Evolutionary conservation across 2,113 vertebrate species (phyloP).

Genomic region (Motacilla alba): DNA sequence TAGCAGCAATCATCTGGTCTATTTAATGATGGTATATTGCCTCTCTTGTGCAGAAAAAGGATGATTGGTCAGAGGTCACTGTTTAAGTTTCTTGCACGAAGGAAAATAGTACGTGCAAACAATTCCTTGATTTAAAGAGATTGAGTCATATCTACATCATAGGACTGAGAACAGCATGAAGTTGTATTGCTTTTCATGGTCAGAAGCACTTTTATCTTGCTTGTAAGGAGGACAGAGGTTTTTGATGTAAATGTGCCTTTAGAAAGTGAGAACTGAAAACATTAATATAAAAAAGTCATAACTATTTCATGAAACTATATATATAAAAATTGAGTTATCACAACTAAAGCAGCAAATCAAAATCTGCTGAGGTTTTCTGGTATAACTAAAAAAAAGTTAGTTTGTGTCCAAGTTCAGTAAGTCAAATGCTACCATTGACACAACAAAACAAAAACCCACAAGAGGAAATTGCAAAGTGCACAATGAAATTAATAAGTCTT

Average conservation of each 20-base stretch:
- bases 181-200: background rate
- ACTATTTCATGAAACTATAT: constrained; percentile 75
- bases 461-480: constrained; percentile 80
- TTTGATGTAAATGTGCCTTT: constrained; percentile 73
- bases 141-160: background rate
- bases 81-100: background rate
- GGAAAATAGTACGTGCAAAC: background rate
- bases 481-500: constrained; percentile 77
- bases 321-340: constrained; percentile 74
- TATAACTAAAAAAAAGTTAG: constrained; percentile 74
- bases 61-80: constrained; percentile 39
- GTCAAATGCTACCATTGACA: constrained; percentile 75
- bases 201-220: constrained; percentile 12
- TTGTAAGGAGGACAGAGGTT: constrained; percentile 32
- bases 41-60: constrained; percentile 2
- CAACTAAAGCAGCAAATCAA: constrained; percentile 82
- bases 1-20: constrained; percentile 52
- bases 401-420: constrained; percentile 73
- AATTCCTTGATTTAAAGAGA: background rate
- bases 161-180: background rate
- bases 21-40: background rate
- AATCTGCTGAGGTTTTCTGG: constrained; percentile 80
- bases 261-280: constrained; percentile 69
- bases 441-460: constrained; percentile 75
- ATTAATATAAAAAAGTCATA: constrained; percentile 72